A percentile compares a stretch with the other conserved stretches of the same genome.
Conservation (phyloP, 1,140 invertebrate genomes). For the Ceratosolen fusciceps region DNA sequence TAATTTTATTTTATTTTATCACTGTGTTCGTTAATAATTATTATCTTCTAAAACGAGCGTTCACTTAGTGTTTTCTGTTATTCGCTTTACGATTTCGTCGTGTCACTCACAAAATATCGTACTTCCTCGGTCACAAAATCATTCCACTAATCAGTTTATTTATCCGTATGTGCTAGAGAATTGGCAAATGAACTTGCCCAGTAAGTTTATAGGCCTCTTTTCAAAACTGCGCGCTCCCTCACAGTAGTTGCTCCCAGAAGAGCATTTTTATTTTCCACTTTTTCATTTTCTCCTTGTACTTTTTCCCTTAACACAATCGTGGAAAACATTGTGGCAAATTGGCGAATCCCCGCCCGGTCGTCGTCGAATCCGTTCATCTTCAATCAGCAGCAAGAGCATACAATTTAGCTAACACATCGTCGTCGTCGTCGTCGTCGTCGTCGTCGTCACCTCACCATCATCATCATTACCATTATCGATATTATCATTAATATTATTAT, state of each 20-base stretch:
- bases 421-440: too few relatives aligned
- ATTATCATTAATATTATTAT: too few relatives aligned
- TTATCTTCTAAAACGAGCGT: slow-evolving; percentile 9
- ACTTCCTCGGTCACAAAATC: slow-evolving; percentile 1
- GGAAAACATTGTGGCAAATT: slow-evolving; percentile 56
- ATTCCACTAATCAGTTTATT: slow-evolving; percentile 46
- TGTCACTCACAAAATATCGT: slow-evolving; percentile 29
- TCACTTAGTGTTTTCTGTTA: slow-evolving; percentile 29
- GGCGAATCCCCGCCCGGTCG: slow-evolving; percentile 9
- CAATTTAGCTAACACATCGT: slow-evolving; percentile 21
- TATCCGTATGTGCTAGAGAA: slow-evolving; percentile 46
- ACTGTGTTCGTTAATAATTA: slow-evolving; percentile 46
- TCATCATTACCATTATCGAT: too few relatives aligned
- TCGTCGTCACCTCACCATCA: too few relatives aligned
- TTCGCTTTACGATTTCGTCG: slow-evolving; percentile 28
- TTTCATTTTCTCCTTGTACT: slow-evolving; percentile 15
- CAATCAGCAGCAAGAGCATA: neutral
- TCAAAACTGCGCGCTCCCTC: slow-evolving; percentile 44
- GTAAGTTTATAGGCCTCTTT: slow-evolving; percentile 70
- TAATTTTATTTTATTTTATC: slow-evolving; percentile 46
- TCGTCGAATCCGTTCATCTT: slow-evolving; percentile 19
- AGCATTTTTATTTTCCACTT: slow-evolving; percentile 39
- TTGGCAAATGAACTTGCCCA: slow-evolving; percentile 64
- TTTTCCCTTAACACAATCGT: slow-evolving; percentile 51
- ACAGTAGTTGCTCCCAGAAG: slow-evolving; percentile 38